phyloP scores from a whole-genome alignment of 2,888 invertebrate genomes.

The Chymomyza fuscimana region DNA sequence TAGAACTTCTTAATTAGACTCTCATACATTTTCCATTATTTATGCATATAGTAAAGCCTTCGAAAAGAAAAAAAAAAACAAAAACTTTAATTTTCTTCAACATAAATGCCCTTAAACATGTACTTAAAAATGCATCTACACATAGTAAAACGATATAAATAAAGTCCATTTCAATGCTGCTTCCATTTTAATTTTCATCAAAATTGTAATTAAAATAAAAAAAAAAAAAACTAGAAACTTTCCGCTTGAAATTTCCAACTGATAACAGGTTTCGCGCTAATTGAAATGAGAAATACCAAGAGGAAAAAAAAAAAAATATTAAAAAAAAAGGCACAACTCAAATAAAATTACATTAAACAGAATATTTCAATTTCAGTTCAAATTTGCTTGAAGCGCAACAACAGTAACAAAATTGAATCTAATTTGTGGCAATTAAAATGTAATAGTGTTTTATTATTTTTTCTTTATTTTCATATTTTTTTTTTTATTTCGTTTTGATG shows the following conservation, averaged over 20 bases:
- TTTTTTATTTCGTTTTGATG: constrained; percentile 19
- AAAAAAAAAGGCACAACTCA: constrained; percentile 19
- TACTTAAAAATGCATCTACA: background rate
- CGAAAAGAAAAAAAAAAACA: no score
- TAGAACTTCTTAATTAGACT: no score
- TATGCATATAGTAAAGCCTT: no score
- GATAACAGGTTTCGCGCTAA: constrained; percentile 49
- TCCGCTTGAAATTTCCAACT: constrained; percentile 20
- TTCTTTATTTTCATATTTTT: background rate
- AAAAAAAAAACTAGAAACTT: constrained; percentile 20
- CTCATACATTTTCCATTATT: no score
- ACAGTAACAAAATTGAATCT: constrained; percentile 35
- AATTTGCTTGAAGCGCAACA: constrained; percentile 15
- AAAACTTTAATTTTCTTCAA: no score
- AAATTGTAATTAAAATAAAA: constrained; percentile 16
- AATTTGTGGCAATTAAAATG: constrained; percentile 58
- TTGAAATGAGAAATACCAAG: constrained; percentile 62
- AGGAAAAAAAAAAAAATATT: constrained; percentile 21
- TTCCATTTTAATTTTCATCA: background rate
- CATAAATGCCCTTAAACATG: background rate
- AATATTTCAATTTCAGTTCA: constrained; percentile 3
- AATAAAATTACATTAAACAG: constrained; percentile 6
- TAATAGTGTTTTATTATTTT: constrained; percentile 35
- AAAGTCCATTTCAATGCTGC: background rate
- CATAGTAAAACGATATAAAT: no score